Percentiles rank a stretch among this genome's conserved stretches.
Conservation (phyloP, 2,888 invertebrate genomes). For the Trachelus stipa region DNA sequence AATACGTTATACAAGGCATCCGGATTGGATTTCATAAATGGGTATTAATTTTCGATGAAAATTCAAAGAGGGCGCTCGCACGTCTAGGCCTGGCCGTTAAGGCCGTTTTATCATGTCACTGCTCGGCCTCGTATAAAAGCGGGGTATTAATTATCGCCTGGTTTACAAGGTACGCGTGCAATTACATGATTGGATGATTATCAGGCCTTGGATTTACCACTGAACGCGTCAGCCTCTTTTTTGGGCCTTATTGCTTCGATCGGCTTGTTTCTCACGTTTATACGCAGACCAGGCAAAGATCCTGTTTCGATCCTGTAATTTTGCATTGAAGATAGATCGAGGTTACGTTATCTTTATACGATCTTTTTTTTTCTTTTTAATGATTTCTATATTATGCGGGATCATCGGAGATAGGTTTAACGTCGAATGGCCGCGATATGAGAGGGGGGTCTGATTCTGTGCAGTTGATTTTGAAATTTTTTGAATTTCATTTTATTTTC, state of each 20-base stretch:
- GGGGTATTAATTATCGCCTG: slow-evolving; percentile 49
- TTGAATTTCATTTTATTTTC: no score
- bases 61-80: not conserved
- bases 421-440: no score
- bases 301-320: no score
- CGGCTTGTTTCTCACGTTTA: not conserved
- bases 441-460: no score
- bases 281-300: no score
- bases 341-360: no score
- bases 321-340: no score
- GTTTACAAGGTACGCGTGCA: slow-evolving; percentile 38
- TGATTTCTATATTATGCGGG: no score
- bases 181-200: slow-evolving; percentile 56
- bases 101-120: slow-evolving; percentile 17
- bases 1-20: not conserved
- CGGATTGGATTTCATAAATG: no score
- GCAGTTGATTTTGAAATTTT: no score
- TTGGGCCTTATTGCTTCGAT: not conserved
- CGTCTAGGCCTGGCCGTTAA: not conserved
- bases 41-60: not conserved
- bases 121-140: slow-evolving; percentile 25
- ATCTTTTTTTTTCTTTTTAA: no score
- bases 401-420: no score
- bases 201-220: slow-evolving; percentile 18
- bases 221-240: not conserved